Evolutionary conservation across 2,113 vertebrate species (phyloP).

Genomic region (Montifringilla adamsi): DNA sequence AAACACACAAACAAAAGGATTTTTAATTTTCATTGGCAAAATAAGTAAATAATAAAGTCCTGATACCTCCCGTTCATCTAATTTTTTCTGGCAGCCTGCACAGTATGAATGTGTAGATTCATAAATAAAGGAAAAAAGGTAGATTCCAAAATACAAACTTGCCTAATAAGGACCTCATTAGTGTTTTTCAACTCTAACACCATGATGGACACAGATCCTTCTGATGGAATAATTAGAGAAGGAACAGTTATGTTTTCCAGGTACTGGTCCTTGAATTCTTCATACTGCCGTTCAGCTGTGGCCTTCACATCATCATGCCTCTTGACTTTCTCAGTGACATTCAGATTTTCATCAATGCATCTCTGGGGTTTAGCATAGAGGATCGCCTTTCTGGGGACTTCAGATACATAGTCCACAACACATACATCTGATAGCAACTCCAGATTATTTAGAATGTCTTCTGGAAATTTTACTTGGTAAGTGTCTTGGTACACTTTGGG

Average conservation of each 20-base stretch:
- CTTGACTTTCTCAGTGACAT: slow-evolving; percentile 35
- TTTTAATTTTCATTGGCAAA: neutral
- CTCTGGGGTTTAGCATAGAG: slow-evolving; percentile 78
- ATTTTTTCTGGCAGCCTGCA: neutral
- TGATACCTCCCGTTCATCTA: neutral
- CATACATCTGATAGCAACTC: slow-evolving; percentile 82
- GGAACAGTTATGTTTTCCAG: slow-evolving; percentile 69
- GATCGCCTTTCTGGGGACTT: slow-evolving; percentile 84
- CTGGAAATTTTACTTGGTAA: slow-evolving; percentile 82
- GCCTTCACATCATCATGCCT: slow-evolving; percentile 20
- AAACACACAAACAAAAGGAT: neutral
- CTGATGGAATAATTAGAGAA: slow-evolving; percentile 74
- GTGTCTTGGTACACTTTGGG: slow-evolving; percentile 86
- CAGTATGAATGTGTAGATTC: neutral
- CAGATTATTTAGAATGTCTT: slow-evolving; percentile 78
- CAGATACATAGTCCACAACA: slow-evolving; percentile 79
- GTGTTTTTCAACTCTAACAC: slow-evolving; percentile 83
- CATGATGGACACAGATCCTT: slow-evolving; percentile 84
- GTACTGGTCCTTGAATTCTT: slow-evolving; percentile 38
- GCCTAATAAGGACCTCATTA: slow-evolving; percentile 85
- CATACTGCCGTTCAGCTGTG: slow-evolving; percentile 53
- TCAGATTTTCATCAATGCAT: slow-evolving; percentile 63
- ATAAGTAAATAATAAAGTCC: neutral
- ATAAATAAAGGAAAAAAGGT: neutral
- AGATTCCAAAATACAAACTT: slow-evolving; percentile 40